Evolutionary conservation across 2,888 invertebrate genomes (phyloP), one percentile per base, ranked within the genome.

Genomic region (Patella pellucida): DNA sequence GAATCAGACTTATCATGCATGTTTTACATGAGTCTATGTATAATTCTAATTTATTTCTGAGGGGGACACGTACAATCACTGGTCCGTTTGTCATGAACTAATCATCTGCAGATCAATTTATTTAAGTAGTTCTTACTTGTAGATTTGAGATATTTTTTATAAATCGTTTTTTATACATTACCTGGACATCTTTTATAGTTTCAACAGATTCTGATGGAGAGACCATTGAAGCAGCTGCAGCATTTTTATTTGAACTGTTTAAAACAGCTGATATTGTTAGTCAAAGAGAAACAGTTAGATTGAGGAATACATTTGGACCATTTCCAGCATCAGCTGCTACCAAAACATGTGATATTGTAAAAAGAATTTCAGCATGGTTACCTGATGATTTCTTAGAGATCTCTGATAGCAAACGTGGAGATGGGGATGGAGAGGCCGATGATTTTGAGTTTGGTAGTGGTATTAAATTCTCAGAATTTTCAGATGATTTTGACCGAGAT

Each of bases 261-360:
- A 84, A 85, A 72, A 79, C 79, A 52, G 82, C 84, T 0, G 81
- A 83, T 19, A 83, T 77, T 68, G 87, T 89, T 50, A 84, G 86
- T 4, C 84, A 85, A 52, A 80, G 81, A 69, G 86, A 87, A 72
- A 86, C 88, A 1, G 76, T 79, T 14, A 85, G 80, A 70, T 77
- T 90, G 27, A 83, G 86, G 7, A 83, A 82, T 68, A 85, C 87
- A 9, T 90, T 90, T 83, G 90, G 90, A 52, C 89, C 88, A 12
- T 89, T 89, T 75, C 88, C 89, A 23, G 88, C 89, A 14, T 80
- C 84, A 9, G 86, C 85, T 27, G 89, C 89, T 19, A 86, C 87
- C 7, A 87, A 87, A 77, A 87, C 87, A 2, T 89, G 88, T 77
- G 72, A 81, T 52, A 75, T 85, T 51, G 86, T 88, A 31, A 82